Evolutionary conservation across 35 echinoderm and acorn worm genomes (phyloP).

Genomic region (Apostichopus japonicus): DNA sequence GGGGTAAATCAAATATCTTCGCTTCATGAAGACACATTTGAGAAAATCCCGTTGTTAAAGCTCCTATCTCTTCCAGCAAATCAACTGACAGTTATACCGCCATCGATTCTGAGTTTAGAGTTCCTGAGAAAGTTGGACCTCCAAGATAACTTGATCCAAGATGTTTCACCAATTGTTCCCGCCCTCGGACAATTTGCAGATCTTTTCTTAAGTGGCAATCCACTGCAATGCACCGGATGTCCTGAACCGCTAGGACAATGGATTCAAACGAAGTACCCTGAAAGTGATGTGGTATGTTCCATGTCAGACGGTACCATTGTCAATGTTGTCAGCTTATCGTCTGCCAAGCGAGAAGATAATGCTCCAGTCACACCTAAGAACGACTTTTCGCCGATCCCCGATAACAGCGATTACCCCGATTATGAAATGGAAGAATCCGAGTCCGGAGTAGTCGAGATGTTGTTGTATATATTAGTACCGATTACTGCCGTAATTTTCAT

Average conservation of each 20-base stretch:
- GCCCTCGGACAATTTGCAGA: background rate
- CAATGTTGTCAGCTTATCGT: background rate
- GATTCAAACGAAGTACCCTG: background rate
- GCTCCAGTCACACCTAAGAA: no score
- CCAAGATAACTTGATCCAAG: background rate
- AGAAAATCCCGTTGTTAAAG: background rate
- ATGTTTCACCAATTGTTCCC: slow-evolving; percentile 21
- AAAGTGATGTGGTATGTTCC: background rate
- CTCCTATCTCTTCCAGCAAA: background rate
- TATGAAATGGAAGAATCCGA: background rate
- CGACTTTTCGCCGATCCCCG: background rate
- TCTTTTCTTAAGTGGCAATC: slow-evolving; percentile 22
- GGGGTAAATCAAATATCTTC: slow-evolving; percentile 14
- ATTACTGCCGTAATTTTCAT: background rate
- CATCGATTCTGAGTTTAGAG: background rate
- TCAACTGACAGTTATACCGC: background rate
- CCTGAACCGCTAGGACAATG: background rate
- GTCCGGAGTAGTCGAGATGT: background rate
- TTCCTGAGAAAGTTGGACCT: background rate
- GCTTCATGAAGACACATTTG: background rate
- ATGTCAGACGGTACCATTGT: background rate
- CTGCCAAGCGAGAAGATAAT: background rate
- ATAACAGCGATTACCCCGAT: background rate
- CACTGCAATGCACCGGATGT: slow-evolving; percentile 5
- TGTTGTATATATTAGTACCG: slow-evolving; percentile 1